Evolutionary conservation across 2,888 invertebrate genomes (phyloP).

Genomic region (Amphimallon solstitiale): DNA sequence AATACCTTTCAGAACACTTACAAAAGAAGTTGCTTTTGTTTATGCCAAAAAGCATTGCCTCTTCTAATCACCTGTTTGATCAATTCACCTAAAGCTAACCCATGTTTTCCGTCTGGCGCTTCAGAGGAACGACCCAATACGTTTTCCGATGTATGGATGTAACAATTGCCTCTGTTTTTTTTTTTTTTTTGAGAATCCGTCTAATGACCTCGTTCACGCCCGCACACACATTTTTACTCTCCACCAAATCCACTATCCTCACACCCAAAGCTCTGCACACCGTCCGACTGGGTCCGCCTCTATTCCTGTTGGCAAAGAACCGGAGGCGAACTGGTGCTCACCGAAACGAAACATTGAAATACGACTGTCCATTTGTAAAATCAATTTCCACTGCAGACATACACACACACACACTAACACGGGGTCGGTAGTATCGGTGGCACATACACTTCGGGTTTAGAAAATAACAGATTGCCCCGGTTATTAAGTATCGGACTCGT

Average conservation of each 20-base stretch:
- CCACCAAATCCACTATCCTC: too few relatives aligned
- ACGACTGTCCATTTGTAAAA: slow-evolving; percentile 33
- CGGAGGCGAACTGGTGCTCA: neutral
- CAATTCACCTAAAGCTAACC: slow-evolving; percentile 7
- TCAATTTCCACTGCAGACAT: slow-evolving; percentile 25
- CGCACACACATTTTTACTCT: too few relatives aligned
- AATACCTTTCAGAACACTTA: too few relatives aligned
- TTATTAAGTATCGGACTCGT: slow-evolving; percentile 47
- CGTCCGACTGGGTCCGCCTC: neutral
- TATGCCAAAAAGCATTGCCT: too few relatives aligned
- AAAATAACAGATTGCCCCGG: slow-evolving; percentile 41
- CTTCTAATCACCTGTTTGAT: slow-evolving; percentile 7
- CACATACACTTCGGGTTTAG: slow-evolving; percentile 28
- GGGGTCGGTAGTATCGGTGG: slow-evolving; percentile 25
- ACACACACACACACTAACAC: neutral
- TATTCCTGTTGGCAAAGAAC: neutral
- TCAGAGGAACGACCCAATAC: neutral
- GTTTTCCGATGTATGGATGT: neutral
- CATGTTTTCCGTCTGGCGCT: neutral
- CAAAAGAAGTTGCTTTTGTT: too few relatives aligned
- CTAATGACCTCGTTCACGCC: too few relatives aligned
- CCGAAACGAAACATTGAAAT: slow-evolving; percentile 25
- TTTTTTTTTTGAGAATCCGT: too few relatives aligned
- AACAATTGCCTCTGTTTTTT: too few relatives aligned
- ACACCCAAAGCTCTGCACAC: too few relatives aligned